A percentile compares a stretch with the other conserved stretches of the same genome.
Evolutionary conservation across 2,113 vertebrate species (phyloP).

Genomic region (Furnarius figulus): DNA sequence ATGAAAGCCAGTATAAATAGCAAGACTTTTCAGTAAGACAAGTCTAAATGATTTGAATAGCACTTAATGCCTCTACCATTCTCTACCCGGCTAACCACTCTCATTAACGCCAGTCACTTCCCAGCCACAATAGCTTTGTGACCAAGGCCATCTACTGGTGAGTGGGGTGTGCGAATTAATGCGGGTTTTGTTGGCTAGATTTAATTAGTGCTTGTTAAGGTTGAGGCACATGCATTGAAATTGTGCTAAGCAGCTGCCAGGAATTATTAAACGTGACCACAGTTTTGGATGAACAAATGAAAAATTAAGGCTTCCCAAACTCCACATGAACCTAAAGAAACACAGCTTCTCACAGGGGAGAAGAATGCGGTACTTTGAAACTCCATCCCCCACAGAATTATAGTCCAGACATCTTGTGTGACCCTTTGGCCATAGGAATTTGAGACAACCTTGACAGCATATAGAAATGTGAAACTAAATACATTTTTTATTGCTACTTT

Average conservation of each 20-base stretch:
- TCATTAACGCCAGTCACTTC: neutral
- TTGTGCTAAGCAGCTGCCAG: neutral
- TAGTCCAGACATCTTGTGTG: neutral
- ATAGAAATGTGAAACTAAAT: neutral
- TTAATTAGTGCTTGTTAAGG: neutral
- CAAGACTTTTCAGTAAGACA: neutral
- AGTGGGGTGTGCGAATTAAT: neutral
- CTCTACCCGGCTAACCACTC: neutral
- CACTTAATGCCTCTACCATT: neutral
- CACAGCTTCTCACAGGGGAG: neutral
- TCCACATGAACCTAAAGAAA: neutral
- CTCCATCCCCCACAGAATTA: neutral
- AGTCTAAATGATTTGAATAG: neutral
- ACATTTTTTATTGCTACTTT: neutral
- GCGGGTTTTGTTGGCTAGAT: neutral
- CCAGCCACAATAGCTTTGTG: neutral
- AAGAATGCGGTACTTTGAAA: neutral
- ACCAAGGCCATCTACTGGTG: constrained; percentile 57
- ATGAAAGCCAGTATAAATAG: neutral
- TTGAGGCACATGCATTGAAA: neutral
- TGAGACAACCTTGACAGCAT: neutral
- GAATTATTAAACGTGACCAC: neutral
- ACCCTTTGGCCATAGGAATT: neutral
- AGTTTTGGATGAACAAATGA: neutral
- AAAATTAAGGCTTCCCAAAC: neutral